Base-by-base conservation (phyloP, 2,888 invertebrate genomes). In the Eupithecia dodoneata region DNA sequence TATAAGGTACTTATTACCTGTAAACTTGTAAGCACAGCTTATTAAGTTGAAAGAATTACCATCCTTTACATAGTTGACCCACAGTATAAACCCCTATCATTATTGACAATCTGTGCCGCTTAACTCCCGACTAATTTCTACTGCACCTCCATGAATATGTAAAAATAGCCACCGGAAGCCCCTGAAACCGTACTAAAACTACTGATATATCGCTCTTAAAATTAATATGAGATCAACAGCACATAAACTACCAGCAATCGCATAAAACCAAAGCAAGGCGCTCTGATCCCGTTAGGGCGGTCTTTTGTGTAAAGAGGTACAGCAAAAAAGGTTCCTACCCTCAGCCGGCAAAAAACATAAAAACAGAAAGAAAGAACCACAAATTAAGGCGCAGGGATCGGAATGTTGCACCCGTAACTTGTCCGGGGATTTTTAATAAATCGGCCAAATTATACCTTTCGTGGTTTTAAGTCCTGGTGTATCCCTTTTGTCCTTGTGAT, bases 391-490 rank as follows among this genome's bases (percentile, higher is more conserved):
- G 90, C 88, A 85, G 87, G 82, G 88, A 87, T 89, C 81, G 94
- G 94, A 94, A 94, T 94, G 93, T 91, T 93, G 92, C 92, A 92
- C 91, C 92, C 94, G 92, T 90, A 89, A 90, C 89, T 87, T 85
- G 83, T 85, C 87, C 85, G 86, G 86, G 80, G 86, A 85, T 89
- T 89, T 88, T 86, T 89, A 85, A 87, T 86, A 88, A 88, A 87
- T 87, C 84, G 84, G 84, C 81, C 84, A 88, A 90, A 89, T 89
- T 90, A 90, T 87, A 87, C 83, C 83, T 82, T 80, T 83, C 74
- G 79, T 77, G 80, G 77, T 45, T 79, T 80, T 66, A 73, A 59
- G 71, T 74, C 67, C 55, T 82, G 81, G 80, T 80, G 83, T 81
- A 82, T 82, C 82, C 80, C 81, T 83, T 86, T 87, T 86, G 85